Evolutionary conservation across 2,888 invertebrate species (phyloP).

Genomic region (Rotaria socialis): DNA sequence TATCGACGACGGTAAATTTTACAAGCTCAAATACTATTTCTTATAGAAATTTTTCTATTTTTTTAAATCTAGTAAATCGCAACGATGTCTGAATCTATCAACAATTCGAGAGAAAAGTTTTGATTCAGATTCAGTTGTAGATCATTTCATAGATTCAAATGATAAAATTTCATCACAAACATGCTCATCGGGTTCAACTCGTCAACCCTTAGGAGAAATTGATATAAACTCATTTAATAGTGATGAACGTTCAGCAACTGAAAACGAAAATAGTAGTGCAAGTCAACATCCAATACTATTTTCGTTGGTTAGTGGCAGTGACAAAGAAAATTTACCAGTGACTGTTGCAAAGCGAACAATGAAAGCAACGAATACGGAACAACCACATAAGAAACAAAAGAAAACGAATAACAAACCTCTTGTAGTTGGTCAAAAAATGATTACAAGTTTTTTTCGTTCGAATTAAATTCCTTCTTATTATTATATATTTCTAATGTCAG

Average conservation of each 20-base stretch:
- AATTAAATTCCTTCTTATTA: too few species aligned
- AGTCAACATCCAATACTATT: too few species aligned
- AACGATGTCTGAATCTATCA: slow-evolving; percentile 2
- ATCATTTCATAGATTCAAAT: not conserved
- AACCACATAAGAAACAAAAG: not conserved
- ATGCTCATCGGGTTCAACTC: not conserved
- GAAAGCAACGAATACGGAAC: not conserved
- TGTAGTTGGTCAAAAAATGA: not conserved
- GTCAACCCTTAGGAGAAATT: not conserved
- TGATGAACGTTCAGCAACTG: not conserved
- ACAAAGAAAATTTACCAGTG: not conserved
- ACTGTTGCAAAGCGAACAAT: not conserved
- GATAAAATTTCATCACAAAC: not conserved
- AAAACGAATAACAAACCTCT: not conserved
- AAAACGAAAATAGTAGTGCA: not conserved
- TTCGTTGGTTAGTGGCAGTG: not conserved
- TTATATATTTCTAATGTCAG: not conserved
- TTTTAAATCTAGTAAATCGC: not conserved
- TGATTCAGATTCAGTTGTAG: too few species aligned
- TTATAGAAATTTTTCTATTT: not conserved
- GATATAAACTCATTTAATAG: not conserved
- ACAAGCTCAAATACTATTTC: not conserved
- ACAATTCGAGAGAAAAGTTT: not conserved
- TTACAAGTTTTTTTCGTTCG: not conserved
- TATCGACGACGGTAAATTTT: not conserved